Conservation (phyloP, 2,113 vertebrate species). For the Machaerirhynchus nigripectus region DNA sequence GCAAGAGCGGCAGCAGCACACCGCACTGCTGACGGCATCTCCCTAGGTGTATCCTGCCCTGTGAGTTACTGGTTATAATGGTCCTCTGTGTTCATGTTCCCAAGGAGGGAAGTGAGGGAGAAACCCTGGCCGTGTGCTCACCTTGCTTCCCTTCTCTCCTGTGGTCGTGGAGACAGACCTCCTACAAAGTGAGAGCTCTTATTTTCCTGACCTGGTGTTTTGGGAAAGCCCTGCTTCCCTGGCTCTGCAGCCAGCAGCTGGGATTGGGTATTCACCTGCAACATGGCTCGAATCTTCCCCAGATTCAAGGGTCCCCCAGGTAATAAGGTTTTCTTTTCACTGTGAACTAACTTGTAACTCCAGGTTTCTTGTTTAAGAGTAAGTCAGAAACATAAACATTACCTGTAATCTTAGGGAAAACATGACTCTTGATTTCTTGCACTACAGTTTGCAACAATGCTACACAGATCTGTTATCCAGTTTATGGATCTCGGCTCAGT, state of each 20-base stretch:
- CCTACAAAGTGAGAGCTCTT: background rate
- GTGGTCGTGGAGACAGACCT: background rate
- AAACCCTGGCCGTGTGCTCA: background rate
- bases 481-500: background rate
- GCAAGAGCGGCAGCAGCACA: background rate
- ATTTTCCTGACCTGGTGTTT: background rate
- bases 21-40: background rate
- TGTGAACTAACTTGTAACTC: background rate
- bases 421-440: background rate
- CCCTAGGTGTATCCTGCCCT: background rate
- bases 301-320: background rate
- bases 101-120: rapidly evolving
- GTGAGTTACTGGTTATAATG: background rate
- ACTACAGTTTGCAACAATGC: background rate
- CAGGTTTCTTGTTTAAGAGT: background rate
- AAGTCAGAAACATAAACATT: background rate
- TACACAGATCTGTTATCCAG: background rate
- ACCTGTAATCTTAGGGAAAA: background rate
- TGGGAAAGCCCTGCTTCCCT: background rate
- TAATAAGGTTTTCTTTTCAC: background rate
- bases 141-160: background rate
- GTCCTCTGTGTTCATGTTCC: rapidly evolving
- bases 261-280: background rate
- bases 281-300: background rate
- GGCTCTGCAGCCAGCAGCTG: background rate